Conservation (phyloP, 30 jellyfish, hydroid and myxozoan genomes). For the Phacellophora camtschatica region DNA sequence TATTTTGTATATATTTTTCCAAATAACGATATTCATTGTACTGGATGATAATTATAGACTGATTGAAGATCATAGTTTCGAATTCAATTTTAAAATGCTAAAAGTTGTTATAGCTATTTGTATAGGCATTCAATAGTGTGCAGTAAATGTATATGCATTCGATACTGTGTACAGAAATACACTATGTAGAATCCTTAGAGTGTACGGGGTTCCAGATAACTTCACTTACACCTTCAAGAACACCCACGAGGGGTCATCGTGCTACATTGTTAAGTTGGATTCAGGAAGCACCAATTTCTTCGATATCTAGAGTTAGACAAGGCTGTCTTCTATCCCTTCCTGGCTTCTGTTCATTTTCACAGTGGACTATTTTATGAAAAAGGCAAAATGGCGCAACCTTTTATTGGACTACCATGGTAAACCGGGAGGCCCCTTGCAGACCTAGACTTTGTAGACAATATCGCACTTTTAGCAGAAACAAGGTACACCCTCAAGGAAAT, state of each 20-base stretch:
- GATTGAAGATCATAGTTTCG: too few species aligned
- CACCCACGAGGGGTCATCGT: neutral
- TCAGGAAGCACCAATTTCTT: conserved; percentile 5
- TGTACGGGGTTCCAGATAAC: neutral
- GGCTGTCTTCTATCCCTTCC: conserved; percentile 8
- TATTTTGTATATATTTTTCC: too few species aligned
- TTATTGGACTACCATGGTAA: neutral
- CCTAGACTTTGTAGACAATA: conserved; percentile 8
- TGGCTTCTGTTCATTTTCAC: neutral
- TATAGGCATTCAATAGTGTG: too few species aligned
- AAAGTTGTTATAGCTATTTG: too few species aligned
- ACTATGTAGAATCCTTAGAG: neutral
- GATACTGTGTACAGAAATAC: too few species aligned
- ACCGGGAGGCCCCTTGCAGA: neutral
- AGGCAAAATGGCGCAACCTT: neutral
- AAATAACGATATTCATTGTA: too few species aligned
- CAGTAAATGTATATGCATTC: too few species aligned
- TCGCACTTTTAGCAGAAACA: neutral
- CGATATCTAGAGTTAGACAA: neutral
- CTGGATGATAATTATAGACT: too few species aligned
- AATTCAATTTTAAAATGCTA: too few species aligned
- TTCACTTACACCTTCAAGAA: neutral
- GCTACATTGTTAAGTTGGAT: conserved; percentile 6
- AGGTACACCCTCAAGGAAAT: neutral
- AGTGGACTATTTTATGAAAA: neutral